phyloP scores from a whole-genome alignment of 92 coral and sea anemone genomes.

The Palythoa grandiflora region DNA sequence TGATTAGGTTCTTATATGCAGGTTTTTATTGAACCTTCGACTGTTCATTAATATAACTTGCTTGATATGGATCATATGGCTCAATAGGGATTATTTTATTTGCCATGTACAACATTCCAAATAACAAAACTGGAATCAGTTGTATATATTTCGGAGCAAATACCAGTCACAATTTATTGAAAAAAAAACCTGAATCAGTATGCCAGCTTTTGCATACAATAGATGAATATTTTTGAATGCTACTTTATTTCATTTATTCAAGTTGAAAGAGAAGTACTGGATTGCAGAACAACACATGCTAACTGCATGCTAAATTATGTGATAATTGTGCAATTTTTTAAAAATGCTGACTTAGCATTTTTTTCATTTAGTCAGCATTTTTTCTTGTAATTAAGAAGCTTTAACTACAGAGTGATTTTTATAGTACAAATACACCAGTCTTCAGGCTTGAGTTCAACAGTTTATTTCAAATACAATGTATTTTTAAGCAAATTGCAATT shows the following conservation, averaged over 20 bases:
- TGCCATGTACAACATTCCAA: background rate
- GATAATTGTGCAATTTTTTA: background rate
- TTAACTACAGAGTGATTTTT: background rate
- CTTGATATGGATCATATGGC: background rate
- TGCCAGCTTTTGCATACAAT: no score
- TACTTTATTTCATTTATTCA: background rate
- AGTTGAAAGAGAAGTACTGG: no score
- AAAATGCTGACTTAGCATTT: background rate
- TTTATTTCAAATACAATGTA: background rate
- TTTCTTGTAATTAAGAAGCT: background rate
- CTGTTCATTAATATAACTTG: background rate
- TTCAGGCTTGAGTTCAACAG: background rate
- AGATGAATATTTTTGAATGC: background rate
- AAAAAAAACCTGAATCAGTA: background rate
- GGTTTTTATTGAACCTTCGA: no score
- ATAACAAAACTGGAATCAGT: background rate
- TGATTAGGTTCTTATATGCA: no score
- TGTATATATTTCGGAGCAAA: background rate
- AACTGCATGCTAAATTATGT: background rate
- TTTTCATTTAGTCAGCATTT: background rate
- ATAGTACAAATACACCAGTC: conserved; percentile 1
- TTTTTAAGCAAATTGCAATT: background rate
- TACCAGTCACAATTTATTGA: background rate
- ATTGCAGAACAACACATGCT: no score
- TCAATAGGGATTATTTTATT: background rate